These are phyloP conservation scores for Drosophila trichaetosa DNA, from an alignment of 2,888 invertebrate species.

Conservation along the genomic window DNA sequence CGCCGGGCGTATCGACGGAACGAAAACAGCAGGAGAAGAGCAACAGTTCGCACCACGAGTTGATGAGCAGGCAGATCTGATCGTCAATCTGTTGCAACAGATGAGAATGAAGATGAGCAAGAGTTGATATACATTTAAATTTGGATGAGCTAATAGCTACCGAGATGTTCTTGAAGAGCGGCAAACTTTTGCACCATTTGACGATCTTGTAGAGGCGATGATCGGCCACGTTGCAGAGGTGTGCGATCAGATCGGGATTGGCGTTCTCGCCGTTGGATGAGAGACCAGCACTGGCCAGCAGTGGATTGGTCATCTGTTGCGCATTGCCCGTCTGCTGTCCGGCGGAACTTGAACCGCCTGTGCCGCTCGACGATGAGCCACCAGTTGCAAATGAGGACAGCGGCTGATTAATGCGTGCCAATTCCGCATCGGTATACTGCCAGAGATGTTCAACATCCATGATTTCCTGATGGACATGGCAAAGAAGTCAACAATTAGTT, in stretches of 20 bases:
- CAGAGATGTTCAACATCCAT: slow-evolving; percentile 98
- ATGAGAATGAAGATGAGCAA: background rate
- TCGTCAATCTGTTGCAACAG: slow-evolving; percentile 94
- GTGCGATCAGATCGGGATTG: slow-evolving; percentile 94
- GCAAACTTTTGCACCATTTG: slow-evolving; percentile 99
- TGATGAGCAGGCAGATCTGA: slow-evolving; percentile 97
- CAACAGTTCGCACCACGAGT: slow-evolving; percentile 98
- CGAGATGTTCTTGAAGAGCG: slow-evolving; percentile 97
- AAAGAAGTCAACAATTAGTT: slow-evolving; percentile 1
- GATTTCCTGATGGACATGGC: slow-evolving; percentile 89
- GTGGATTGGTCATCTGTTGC: slow-evolving; percentile 86
- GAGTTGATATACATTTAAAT: background rate
- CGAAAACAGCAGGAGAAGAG: slow-evolving; percentile 97
- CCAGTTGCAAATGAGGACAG: slow-evolving; percentile 78
- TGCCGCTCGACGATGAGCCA: slow-evolving; percentile 40
- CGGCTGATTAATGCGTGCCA: slow-evolving; percentile 87
- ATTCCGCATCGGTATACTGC: slow-evolving; percentile 95
- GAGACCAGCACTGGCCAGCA: slow-evolving; percentile 86
- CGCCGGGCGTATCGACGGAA: slow-evolving; percentile 95
- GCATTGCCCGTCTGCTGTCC: slow-evolving; percentile 73
- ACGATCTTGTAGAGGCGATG: slow-evolving; percentile 98
- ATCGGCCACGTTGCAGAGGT: slow-evolving; percentile 97
- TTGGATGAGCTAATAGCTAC: slow-evolving; percentile 86
- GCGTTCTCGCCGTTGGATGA: slow-evolving; percentile 87
- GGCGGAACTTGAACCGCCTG: slow-evolving; percentile 53